Evolutionary conservation across 2,113 vertebrate species (phyloP).

Genomic region (Bothrops jararaca): DNA sequence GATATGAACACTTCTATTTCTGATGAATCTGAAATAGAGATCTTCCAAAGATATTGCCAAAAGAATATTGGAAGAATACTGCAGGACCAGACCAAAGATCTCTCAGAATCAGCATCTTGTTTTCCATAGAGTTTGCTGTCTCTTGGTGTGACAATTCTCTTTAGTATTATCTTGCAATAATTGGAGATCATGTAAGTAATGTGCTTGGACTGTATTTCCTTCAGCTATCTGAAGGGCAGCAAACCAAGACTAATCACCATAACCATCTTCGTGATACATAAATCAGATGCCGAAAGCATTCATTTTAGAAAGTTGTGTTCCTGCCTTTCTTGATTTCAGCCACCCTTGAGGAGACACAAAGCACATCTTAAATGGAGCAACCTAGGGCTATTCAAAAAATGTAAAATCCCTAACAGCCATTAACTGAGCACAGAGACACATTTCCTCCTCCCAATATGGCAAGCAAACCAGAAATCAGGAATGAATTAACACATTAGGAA

Average conservation of each 20-base stretch:
- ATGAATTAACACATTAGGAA: background rate
- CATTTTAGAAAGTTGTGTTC: background rate
- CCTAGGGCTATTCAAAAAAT: rapidly evolving
- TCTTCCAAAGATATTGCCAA: background rate
- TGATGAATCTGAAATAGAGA: background rate
- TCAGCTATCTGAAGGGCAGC: background rate
- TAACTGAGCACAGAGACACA: background rate
- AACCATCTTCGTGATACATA: background rate
- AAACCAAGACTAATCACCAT: background rate
- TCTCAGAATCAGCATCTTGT: background rate
- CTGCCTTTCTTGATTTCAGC: background rate
- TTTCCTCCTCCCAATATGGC: constrained; percentile 13
- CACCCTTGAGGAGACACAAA: background rate
- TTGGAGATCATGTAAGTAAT: background rate
- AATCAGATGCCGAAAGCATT: background rate
- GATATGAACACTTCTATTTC: background rate
- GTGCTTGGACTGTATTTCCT: background rate
- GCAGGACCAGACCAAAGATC: background rate
- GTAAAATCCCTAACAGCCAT: background rate
- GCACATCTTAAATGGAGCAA: background rate
- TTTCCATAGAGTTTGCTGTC: background rate
- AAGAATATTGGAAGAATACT: background rate
- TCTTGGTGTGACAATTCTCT: background rate
- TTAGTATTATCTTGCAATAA: background rate
- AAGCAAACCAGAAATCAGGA: constrained; percentile 3